Evolutionary conservation across 2,113 vertebrate species (phyloP).

Genomic region (Spea multiplicata): DNA sequence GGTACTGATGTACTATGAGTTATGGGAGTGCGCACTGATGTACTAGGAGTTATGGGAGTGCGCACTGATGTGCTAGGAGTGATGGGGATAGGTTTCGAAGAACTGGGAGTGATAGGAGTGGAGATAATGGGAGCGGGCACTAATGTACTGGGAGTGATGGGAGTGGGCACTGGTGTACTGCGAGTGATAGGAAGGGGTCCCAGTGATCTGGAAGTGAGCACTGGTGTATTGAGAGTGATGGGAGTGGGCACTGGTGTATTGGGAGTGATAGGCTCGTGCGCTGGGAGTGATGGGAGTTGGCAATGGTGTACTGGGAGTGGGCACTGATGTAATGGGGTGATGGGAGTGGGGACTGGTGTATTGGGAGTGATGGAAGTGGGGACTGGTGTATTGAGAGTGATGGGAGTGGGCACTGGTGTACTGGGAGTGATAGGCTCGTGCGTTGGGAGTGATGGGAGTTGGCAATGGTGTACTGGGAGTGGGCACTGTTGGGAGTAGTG

Average conservation of each 20-base stretch:
- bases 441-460: not conserved
- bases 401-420: not conserved
- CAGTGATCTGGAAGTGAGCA: not conserved
- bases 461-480: not conserved
- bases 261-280: no score
- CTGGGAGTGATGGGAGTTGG: not conserved
- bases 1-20: no score
- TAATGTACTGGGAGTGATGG: not conserved
- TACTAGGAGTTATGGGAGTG: no score
- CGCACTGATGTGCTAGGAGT: no score
- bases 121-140: not conserved
- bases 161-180: not conserved
- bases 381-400: not conserved
- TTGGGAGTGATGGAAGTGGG: not conserved
- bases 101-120: not conserved
- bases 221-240: not conserved
- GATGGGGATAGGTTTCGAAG: no score
- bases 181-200: not conserved
- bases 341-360: not conserved
- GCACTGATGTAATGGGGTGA: no score
- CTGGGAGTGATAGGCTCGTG: not conserved
- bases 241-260: not conserved
- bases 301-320: not conserved
- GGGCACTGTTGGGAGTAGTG: not conserved
- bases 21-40: no score